Evolutionary conservation across 2,113 vertebrate genomes (phyloP).

Genomic region (Parotia lawesii): DNA sequence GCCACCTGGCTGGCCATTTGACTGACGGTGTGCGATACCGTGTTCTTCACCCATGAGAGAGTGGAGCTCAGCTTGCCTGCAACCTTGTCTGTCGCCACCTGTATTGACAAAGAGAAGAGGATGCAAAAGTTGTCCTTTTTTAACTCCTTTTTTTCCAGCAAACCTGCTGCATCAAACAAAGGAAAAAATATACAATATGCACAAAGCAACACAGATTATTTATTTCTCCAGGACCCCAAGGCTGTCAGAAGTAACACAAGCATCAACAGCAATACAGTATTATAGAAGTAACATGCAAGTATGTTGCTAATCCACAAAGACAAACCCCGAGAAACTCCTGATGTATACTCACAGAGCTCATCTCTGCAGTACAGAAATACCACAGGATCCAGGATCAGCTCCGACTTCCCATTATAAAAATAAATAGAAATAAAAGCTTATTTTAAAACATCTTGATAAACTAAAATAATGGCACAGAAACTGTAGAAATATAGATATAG

Average conservation of each 20-base stretch:
- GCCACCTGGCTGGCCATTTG: slow-evolving; percentile 99
- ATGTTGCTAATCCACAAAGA: slow-evolving; percentile 6
- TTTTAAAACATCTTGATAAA: background rate
- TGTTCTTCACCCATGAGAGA: slow-evolving; percentile 99
- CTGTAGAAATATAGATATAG: background rate
- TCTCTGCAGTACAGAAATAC: slow-evolving; percentile 26
- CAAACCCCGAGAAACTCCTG: background rate
- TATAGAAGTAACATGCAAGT: background rate
- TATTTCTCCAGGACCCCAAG: background rate
- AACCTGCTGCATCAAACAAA: background rate
- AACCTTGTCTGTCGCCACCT: slow-evolving; percentile 99
- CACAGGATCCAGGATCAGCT: slow-evolving; percentile 1
- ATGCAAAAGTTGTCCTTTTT: background rate
- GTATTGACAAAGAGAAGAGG: background rate
- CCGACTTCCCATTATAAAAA: slow-evolving; percentile 16
- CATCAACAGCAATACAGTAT: background rate
- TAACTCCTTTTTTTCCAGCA: background rate
- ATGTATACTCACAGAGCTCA: background rate
- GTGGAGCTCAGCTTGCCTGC: slow-evolving; percentile 97
- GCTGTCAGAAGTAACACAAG: background rate
- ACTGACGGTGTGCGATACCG: slow-evolving; percentile 93
- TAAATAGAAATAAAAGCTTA: slow-evolving; percentile 23
- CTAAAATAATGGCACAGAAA: background rate
- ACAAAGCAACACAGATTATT: background rate
- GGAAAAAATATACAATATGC: background rate